Percentiles rank a stretch among this genome's conserved stretches.
These are phyloP conservation scores for Stichodactyla helianthus DNA, from an alignment of 64 coral and sea anemone genomes.

Conservation along the genomic window DNA sequence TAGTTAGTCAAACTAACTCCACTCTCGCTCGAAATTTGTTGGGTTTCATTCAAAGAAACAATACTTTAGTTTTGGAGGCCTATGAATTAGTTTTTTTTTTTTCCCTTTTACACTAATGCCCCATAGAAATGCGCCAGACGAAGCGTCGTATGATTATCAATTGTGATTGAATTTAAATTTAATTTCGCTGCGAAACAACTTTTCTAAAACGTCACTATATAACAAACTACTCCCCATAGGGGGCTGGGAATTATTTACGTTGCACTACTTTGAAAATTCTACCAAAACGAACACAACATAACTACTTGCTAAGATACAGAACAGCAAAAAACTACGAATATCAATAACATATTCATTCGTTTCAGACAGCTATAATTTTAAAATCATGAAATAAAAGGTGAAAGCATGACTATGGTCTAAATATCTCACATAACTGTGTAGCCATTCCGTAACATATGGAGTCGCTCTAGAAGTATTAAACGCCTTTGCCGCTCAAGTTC, in stretches of 20 bases:
- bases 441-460: conserved; percentile 63
- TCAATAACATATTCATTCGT: not conserved
- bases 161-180: conserved; percentile 34
- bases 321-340: not conserved
- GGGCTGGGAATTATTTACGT: not conserved
- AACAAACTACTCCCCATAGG: not conserved
- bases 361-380: not conserved
- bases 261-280: not conserved
- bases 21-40: not conserved
- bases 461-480: conserved; percentile 72
- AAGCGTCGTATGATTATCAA: not conserved
- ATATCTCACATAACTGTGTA: conserved; percentile 50
- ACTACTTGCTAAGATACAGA: not conserved
- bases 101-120: not conserved
- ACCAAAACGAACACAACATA: not conserved
- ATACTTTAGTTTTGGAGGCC: not conserved
- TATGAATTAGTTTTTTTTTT: not conserved
- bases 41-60: not conserved
- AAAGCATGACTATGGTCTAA: not conserved
- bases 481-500: conserved; percentile 85
- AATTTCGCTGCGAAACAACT: conserved; percentile 23
- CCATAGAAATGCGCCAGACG: conserved; percentile 23
- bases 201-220: conserved; percentile 7
- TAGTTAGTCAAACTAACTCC: not conserved
- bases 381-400: not conserved